Evolutionary conservation across 1,140 invertebrate genomes (phyloP).

Genomic region (Zelostemma sp.): DNA sequence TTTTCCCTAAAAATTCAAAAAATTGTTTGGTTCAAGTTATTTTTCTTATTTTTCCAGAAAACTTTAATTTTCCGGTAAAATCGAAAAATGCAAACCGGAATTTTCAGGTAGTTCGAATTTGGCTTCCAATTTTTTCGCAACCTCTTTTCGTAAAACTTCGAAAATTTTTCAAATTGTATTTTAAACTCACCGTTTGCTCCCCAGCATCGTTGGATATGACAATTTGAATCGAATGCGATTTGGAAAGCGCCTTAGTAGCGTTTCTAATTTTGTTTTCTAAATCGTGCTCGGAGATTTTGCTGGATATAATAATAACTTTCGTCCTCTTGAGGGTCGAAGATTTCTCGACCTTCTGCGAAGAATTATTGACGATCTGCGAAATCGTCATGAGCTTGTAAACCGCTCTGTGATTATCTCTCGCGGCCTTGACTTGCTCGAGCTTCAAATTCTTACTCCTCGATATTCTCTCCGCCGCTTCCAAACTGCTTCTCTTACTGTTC

Average conservation of each 20-base stretch:
- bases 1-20: too few relatives aligned
- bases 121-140: too few relatives aligned
- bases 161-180: too few relatives aligned
- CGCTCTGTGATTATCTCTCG: slow-evolving; percentile 74
- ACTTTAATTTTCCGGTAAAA: too few relatives aligned
- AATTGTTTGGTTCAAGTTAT: too few relatives aligned
- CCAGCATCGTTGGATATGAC: slow-evolving; percentile 70
- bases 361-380: slow-evolving; percentile 57
- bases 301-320: slow-evolving; percentile 74
- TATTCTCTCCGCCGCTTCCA: slow-evolving; percentile 74
- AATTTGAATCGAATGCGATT: slow-evolving; percentile 74
- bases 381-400: slow-evolving; percentile 73
- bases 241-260: slow-evolving; percentile 52
- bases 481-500: slow-evolving; percentile 39
- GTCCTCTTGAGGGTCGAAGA: slow-evolving; percentile 66
- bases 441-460: slow-evolving; percentile 75
- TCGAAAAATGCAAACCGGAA: too few relatives aligned
- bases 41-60: too few relatives aligned
- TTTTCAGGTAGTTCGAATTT: too few relatives aligned
- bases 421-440: slow-evolving; percentile 75
- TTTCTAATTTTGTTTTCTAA: slow-evolving; percentile 61
- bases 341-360: slow-evolving; percentile 57
- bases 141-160: too few relatives aligned
- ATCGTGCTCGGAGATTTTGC: slow-evolving; percentile 76
- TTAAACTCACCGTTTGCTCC: slow-evolving; percentile 54